phyloP scores from a whole-genome alignment of 2,888 invertebrate species.

The Parthenolecanium corni region DNA sequence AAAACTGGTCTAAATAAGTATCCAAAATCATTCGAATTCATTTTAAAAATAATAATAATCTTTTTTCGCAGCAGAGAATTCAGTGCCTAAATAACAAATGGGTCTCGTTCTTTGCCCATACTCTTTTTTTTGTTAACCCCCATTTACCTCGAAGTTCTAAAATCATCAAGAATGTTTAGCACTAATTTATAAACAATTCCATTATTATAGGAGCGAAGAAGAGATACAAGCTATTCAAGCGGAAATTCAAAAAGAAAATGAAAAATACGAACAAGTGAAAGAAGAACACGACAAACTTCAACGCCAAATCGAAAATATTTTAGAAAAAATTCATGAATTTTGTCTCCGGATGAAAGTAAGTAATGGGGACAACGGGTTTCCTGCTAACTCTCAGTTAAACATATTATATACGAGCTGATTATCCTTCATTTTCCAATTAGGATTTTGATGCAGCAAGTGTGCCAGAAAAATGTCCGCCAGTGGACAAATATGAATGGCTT shows the following conservation, averaged over 20 bases:
- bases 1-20: too few species aligned
- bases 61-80: too few species aligned
- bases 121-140: too few species aligned
- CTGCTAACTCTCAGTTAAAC: too few species aligned
- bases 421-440: constrained; percentile 4
- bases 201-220: constrained; percentile 55
- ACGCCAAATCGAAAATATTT: constrained; percentile 16
- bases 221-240: constrained; percentile 51
- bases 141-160: too few species aligned
- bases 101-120: too few species aligned
- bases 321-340: constrained; percentile 27
- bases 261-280: constrained; percentile 22
- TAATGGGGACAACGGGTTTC: background rate
- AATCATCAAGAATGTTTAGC: too few species aligned
- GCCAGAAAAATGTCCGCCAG: constrained; percentile 31
- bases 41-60: too few species aligned
- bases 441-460: constrained; percentile 30
- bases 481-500: constrained; percentile 31
- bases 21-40: too few species aligned
- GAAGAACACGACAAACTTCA: constrained; percentile 24
- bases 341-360: constrained; percentile 25
- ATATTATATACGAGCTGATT: too few species aligned
- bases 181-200: too few species aligned
- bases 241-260: constrained; percentile 45
- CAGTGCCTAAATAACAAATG: too few species aligned